Evolutionary conservation across 2,888 invertebrate species (phyloP).

Genomic region (Thecophora atra): DNA sequence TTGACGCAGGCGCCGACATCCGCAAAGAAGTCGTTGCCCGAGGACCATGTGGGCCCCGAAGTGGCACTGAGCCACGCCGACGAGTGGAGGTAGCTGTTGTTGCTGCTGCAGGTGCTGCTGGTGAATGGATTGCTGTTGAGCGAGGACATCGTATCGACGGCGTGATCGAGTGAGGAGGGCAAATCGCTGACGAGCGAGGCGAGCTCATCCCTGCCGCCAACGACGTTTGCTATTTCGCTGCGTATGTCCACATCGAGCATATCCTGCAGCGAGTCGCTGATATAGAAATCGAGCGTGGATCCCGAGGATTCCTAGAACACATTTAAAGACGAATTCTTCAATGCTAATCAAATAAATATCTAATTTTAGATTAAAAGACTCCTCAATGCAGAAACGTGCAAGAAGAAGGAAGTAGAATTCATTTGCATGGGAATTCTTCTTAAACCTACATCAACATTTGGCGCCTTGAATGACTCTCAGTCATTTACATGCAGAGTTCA

Average conservation of each 20-base stretch:
- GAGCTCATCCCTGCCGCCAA: constrained; percentile 77
- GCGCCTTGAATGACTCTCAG: neutral
- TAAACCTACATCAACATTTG: constrained; percentile 32
- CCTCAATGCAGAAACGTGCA: too few species aligned
- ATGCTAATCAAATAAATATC: too few species aligned
- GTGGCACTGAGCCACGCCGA: constrained; percentile 55
- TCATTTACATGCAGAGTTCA: neutral
- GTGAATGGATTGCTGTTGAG: constrained; percentile 50
- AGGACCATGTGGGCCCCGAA: constrained; percentile 59
- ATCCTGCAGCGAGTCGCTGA: constrained; percentile 82
- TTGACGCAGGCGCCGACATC: constrained; percentile 80
- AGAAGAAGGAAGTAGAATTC: neutral
- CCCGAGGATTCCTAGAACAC: constrained; percentile 68
- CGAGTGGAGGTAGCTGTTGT: constrained; percentile 44
- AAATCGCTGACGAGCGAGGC: constrained; percentile 65
- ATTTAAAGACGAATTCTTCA: neutral
- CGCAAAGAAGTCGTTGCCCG: constrained; percentile 72
- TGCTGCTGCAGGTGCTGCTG: constrained; percentile 46
- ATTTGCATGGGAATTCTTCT: neutral
- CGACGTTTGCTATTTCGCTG: constrained; percentile 82
- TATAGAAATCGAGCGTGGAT: constrained; percentile 72
- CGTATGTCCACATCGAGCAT: constrained; percentile 92
- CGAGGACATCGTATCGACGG: constrained; percentile 59
- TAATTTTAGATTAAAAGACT: too few species aligned
- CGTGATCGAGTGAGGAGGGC: constrained; percentile 66